Percentiles rank a stretch among this genome's conserved stretches.
Evolutionary conservation across 2,113 vertebrate species (phyloP).

Genomic region (Amblyopsis rosae): DNA sequence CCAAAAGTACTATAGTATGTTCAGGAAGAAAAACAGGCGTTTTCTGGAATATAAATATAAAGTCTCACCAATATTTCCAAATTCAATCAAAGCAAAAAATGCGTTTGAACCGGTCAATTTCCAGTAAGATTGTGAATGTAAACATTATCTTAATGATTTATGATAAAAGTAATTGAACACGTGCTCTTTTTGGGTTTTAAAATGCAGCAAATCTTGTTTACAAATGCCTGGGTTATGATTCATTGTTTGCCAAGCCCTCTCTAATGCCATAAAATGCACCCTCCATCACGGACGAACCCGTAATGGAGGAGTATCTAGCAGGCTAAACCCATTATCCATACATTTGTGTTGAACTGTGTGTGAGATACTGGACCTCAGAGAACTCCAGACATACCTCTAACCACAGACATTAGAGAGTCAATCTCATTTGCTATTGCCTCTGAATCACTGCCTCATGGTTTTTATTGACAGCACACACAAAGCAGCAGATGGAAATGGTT

Average conservation of each 20-base stretch:
- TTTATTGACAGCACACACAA: slow-evolving; percentile 40
- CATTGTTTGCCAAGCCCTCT: slow-evolving; percentile 38
- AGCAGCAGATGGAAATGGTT: slow-evolving; percentile 55
- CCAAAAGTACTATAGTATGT: slow-evolving; percentile 3
- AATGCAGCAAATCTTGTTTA: slow-evolving; percentile 52
- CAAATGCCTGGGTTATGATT: slow-evolving; percentile 44
- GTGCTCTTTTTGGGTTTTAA: slow-evolving; percentile 41
- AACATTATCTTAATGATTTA: slow-evolving; percentile 46
- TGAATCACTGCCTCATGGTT: slow-evolving; percentile 56
- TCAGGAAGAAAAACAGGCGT: background rate
- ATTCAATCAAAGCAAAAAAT: slow-evolving; percentile 28
- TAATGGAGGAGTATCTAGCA: slow-evolving; percentile 41
- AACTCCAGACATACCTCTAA: slow-evolving; percentile 27
- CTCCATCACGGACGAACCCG: slow-evolving; percentile 60
- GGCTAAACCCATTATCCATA: slow-evolving; percentile 60
- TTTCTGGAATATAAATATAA: slow-evolving; percentile 15
- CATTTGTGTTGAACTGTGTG: slow-evolving; percentile 54
- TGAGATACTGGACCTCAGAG: slow-evolving; percentile 29
- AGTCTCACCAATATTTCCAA: background rate
- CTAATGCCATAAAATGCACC: slow-evolving; percentile 55
- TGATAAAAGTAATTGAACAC: slow-evolving; percentile 39
- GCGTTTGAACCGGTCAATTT: slow-evolving; percentile 39
- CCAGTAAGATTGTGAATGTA: slow-evolving; percentile 9
- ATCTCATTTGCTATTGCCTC: slow-evolving; percentile 53
- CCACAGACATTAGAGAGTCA: slow-evolving; percentile 41